Evolutionary conservation across 2,888 invertebrate genomes (phyloP), one percentile per base, ranked within the genome.

Genomic region (Cepaea hortensis): DNA sequence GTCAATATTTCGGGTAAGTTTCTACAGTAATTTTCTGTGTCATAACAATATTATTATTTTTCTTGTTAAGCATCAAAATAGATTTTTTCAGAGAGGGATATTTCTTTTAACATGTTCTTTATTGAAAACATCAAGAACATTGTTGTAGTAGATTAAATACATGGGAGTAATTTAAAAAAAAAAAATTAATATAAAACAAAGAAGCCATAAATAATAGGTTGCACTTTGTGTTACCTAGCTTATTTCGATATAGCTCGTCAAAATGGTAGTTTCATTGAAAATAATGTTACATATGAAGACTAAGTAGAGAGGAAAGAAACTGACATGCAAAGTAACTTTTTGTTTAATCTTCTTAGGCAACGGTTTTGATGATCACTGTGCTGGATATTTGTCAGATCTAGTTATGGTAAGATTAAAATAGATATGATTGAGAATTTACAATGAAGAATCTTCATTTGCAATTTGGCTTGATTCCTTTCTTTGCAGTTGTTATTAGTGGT

Each of bases 1-100:
- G 88, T 94, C 50, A 92, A 90, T 9, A 89, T 94, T 20, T 89
- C 93, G 84, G 94, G 94, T 94, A 85, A 87, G 70, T 83, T 81
- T 50, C 3, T 35, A 3, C 13, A n/a, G 76, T 55, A 18, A 76
- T 23, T 18, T 48, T n/a, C 18, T 48, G 35, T 18, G 1, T 20
- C 68, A 68, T 80, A 55, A 55, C 55, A 6, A 55, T 55, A 11
- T 55, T 55, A 55, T 35, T 35, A 35, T 35, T 35, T 35, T 35
- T 35, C 35, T 35, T 35, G 35, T 35, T 35, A 0, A 55, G 55
- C 55, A 35, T 55, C 55, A 55, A 11, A 55, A 55, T 9, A 55
- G 55, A 55, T 11, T 6, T 55, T 55, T 55, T 55, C 55, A 55
- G 7, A 23, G 77, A 20, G 7, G 5, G 77, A 77, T 48, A 23